Evolutionary conservation across 2,113 vertebrate genomes (phyloP), one percentile per base, ranked within the genome.

Genomic region (Cricetomys ansorgei): DNA sequence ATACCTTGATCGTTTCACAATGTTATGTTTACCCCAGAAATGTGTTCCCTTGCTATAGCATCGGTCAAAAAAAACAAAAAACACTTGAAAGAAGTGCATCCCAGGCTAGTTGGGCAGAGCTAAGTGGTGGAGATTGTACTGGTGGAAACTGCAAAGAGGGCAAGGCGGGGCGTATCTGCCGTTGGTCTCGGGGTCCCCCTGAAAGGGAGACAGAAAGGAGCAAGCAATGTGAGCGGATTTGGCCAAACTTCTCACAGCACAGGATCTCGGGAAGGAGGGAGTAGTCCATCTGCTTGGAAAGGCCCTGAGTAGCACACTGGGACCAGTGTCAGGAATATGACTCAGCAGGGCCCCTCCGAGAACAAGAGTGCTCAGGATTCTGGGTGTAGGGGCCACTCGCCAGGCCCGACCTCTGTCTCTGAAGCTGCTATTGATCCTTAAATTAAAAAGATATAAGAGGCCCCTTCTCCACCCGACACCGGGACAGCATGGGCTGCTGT

Each of bases 401-500:
- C 37, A 75, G 29, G 37, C 64, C 0, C 1, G 40, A 2, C 40
- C 48, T 67, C 86, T n/a, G 40, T 34, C 64, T 64, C 50, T 19
- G 65, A 93, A 34, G 25, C 37, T 0, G 40, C 11, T 55, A 93
- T 45, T 23, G 92, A 81, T 81, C 34, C 7, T 19, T 48, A 43
- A 62, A 45, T 55, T 29, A 72, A 31, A 53, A 69, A 67, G 43
- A 53, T 40, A 40, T 31, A 75, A 64, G 65, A 48, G n/a, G 29
- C 7, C 19, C 69, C 34, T 37, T 80, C 21, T 6, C 37, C 37
- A 48, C 23, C 83, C 83, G n/a, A 55, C 67, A n/a, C 9, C 17
- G 29, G 19, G 48, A 25, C 77, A 19, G 21, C 0, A 75, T 0
- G 2, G 0, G 9, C 11, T 29, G 45, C 72, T 17, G 25, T n/a